These are phyloP conservation scores for Dascillus cervinus DNA, from an alignment of 2,888 invertebrate species.

Conservation along the genomic window DNA sequence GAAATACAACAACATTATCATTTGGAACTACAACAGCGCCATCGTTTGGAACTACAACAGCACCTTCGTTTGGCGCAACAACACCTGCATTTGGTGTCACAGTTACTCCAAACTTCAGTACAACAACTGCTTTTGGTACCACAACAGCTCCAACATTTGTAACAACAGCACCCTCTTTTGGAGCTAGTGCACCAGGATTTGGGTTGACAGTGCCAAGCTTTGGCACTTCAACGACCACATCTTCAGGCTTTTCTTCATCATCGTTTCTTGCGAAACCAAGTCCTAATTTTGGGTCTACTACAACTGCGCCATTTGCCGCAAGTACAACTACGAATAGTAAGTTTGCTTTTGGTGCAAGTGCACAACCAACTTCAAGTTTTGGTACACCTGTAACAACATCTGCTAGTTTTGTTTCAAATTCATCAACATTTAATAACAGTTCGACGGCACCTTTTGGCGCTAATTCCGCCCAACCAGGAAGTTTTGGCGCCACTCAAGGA, in stretches of 20 bases:
- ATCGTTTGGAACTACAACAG: constrained; percentile 3
- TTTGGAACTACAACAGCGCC: constrained; percentile 8
- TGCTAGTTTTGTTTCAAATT: no score
- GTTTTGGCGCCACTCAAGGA: no score
- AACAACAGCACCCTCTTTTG: constrained; percentile 1
- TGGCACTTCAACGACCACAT: no score
- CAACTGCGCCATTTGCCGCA: no score
- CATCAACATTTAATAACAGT: no score
- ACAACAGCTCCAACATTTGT: constrained; percentile 10
- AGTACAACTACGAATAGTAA: background rate
- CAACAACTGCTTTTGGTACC: constrained; percentile 16
- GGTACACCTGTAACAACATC: constrained; percentile 2
- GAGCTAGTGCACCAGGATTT: background rate
- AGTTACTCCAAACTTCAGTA: constrained; percentile 31
- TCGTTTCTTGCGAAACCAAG: no score
- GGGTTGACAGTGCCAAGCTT: no score
- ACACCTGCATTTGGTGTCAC: constrained; percentile 20
- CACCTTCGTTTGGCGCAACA: constrained; percentile 6
- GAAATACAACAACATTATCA: constrained; percentile 3
- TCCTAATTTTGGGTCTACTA: no score
- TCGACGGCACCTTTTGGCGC: no score
- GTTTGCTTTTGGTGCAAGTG: constrained; percentile 1
- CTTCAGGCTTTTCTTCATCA: no score
- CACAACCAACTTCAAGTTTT: constrained; percentile 3
- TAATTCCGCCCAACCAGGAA: no score